These are phyloP conservation scores for Ctenomys sociabilis DNA, from an alignment of 2,113 vertebrate species.

Conservation along the genomic window DNA sequence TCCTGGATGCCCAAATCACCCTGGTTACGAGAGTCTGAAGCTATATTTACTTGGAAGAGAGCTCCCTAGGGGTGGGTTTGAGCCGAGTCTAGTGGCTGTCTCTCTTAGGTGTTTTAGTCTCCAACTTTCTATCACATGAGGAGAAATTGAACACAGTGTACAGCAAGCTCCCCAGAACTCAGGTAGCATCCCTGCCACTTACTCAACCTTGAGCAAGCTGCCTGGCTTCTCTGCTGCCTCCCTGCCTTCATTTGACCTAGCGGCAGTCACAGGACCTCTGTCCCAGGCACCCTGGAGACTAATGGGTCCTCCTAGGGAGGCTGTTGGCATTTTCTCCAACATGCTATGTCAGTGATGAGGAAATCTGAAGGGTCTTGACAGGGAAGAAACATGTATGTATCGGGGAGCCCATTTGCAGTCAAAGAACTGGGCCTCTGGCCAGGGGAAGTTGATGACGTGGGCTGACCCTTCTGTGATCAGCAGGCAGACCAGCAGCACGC, in stretches of 20 bases:
- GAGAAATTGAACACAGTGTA: neutral
- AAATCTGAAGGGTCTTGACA: neutral
- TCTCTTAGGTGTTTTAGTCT: neutral
- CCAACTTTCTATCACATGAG: neutral
- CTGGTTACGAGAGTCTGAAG: neutral
- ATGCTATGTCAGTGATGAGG: neutral
- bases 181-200: neutral
- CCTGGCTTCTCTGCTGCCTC: neutral
- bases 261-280: neutral
- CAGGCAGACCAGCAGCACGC: neutral
- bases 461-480: neutral
- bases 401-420: neutral
- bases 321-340: neutral
- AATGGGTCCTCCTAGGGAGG: neutral
- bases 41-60: neutral
- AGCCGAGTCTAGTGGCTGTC: neutral
- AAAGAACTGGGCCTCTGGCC: neutral
- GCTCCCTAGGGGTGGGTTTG: neutral
- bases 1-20: neutral
- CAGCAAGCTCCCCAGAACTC: neutral
- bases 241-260: neutral
- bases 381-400: rapidly evolving
- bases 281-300: neutral
- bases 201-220: neutral
- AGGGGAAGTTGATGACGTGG: neutral